Base-by-base conservation (phyloP, 1,140 invertebrate species). In the Ostrea denselamellosa region DNA sequence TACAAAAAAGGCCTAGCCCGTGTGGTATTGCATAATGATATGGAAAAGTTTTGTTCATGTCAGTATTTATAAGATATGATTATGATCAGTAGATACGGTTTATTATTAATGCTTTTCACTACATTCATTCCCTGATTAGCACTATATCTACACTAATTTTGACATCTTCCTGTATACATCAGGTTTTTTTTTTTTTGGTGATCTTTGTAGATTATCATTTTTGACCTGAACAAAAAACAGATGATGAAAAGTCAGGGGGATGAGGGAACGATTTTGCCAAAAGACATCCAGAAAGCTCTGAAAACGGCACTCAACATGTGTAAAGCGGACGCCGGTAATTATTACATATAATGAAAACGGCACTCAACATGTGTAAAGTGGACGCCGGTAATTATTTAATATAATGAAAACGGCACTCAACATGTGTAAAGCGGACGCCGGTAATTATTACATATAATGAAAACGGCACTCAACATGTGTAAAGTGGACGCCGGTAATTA, bases 181-280 rank as follows among this genome's bases (percentile, higher is more conserved):
- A 44, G 56, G 0, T 62, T 19, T 19, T 62, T 62, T 17, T 1
- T n/a, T 19, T 19, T 5, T 3, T 62, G 17, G 17, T 51, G 14
- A 17, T 19, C 25, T 86, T n/a, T 87, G 83, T n/a, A 90, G 86
- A 86, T 89, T 83, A 44, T 97, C 58, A 95, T 97, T 51, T 95
- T 97, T 51, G 96, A 97, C 94, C 92, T 97, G 68, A 96, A 97
- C 92, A 95, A 95, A 83, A 95, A 95, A 85, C 92, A 93, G 87
- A 93, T 97, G 53, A 53, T 96, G 5, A 93, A 94, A 83, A 94
- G 94, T 82, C 95, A 96, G 52, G 96, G 96, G 25, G 96, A 97
- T 94, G 96, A 97, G 94, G 93, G 95, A 9, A 96, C 95, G 52
- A 96, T 97, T 85, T 90, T 97, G n/a, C 96, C 96, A 10, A 93